Percentiles rank a stretch among this genome's conserved stretches.
Evolutionary conservation across 2,113 vertebrate species (phyloP).

Genomic region (Neoarius graeffei): DNA sequence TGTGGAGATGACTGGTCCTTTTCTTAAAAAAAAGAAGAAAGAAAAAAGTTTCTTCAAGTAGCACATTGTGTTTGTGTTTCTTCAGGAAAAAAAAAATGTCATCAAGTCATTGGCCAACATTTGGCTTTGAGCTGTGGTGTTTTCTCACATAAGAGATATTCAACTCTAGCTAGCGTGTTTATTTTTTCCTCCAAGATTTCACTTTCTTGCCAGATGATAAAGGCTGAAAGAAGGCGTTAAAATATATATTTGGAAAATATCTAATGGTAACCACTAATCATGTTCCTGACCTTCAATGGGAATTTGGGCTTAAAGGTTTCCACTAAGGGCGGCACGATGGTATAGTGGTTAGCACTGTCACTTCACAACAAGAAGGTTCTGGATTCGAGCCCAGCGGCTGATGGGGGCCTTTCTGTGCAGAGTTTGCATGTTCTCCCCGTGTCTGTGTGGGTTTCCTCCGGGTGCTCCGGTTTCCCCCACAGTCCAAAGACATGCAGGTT

Average conservation of each 20-base stretch:
- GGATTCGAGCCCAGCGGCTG: too few relatives aligned
- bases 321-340: too few relatives aligned
- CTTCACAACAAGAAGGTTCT: too few relatives aligned
- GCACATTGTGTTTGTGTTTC: neutral
- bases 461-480: too few relatives aligned
- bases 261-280: too few relatives aligned
- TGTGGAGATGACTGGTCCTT: neutral
- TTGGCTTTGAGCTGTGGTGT: constrained; percentile 7
- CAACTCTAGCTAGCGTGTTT: neutral
- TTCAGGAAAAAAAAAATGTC: neutral
- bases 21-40: neutral
- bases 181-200: neutral
- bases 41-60: neutral
- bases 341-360: too few relatives aligned
- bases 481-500: too few relatives aligned
- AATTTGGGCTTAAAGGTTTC: neutral
- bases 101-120: neutral
- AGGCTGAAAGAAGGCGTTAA: neutral
- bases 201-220: neutral
- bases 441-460: too few relatives aligned
- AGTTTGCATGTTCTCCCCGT: too few relatives aligned
- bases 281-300: neutral
- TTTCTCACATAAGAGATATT: constrained; percentile 13
- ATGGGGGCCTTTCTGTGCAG: too few relatives aligned
- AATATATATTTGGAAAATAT: neutral